These are phyloP conservation scores for Eulemur albifrons DNA, from an alignment of 2,797 vertebrate species.

Conservation along the genomic window DNA sequence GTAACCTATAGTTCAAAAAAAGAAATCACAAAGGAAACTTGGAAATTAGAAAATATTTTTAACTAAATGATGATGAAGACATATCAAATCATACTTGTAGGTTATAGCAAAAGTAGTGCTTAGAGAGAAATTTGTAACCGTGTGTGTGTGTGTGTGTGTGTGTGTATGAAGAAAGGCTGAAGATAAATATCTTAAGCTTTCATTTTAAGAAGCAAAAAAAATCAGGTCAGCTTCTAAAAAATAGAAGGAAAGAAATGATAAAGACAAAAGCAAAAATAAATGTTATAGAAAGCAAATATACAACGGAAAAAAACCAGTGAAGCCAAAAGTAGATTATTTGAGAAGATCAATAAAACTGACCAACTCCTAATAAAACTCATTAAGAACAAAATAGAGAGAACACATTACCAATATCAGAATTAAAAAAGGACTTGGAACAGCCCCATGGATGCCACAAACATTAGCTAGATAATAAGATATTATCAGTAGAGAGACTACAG, in stretches of 20 bases:
- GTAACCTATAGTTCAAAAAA: background rate
- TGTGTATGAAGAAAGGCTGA: background rate
- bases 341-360: background rate
- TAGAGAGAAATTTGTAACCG: background rate
- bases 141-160: background rate
- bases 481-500: background rate
- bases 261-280: background rate
- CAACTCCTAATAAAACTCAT: background rate
- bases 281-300: background rate
- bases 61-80: background rate
- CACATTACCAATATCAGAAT: background rate
- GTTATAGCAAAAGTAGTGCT: background rate
- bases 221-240: background rate
- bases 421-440: background rate
- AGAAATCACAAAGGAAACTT: background rate
- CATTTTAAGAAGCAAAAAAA: background rate
- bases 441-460: accelerated
- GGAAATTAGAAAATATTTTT: background rate
- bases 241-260: background rate
- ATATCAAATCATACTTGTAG: background rate
- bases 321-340: background rate
- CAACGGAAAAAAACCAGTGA: background rate
- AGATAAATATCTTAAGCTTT: background rate
- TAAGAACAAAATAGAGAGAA: background rate
- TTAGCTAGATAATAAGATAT: background rate